Percentiles rank a stretch among this genome's conserved stretches.
Evolutionary conservation across 1,140 invertebrate genomes (phyloP).

Genomic region (Tetranychus urticae): DNA sequence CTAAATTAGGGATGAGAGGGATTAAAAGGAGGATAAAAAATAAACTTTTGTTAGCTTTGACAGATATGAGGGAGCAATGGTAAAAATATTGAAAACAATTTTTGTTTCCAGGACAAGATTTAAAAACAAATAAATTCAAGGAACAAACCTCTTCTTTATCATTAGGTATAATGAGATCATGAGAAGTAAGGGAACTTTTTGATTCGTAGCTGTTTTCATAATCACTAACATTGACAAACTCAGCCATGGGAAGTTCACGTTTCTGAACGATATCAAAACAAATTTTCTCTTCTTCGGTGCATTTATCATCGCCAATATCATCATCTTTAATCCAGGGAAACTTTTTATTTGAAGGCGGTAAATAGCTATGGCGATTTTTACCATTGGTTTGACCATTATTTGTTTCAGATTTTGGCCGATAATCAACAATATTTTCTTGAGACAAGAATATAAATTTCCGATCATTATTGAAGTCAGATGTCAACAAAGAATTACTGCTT

Average conservation of each 20-base stretch:
- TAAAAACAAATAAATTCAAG: too few species aligned
- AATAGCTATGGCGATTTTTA: background rate
- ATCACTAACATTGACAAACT: background rate
- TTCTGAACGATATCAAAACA: background rate
- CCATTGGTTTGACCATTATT: background rate
- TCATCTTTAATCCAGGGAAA: background rate
- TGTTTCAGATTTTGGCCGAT: conserved; percentile 23
- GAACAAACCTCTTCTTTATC: background rate
- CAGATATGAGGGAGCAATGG: too few species aligned
- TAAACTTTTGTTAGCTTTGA: too few species aligned
- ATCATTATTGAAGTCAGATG: conserved; percentile 44
- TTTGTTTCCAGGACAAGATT: too few species aligned
- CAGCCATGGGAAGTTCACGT: background rate
- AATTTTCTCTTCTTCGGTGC: background rate
- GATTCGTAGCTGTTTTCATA: background rate
- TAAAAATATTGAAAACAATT: too few species aligned
- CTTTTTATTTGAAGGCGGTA: background rate
- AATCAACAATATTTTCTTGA: conserved; percentile 54
- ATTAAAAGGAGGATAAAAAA: background rate
- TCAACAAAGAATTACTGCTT: conserved; percentile 18
- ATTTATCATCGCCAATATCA: background rate
- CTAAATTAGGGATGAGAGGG: background rate
- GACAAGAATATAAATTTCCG: conserved; percentile 61
- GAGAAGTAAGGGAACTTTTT: background rate
- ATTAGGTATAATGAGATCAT: background rate